Percentiles rank a stretch among this genome's conserved stretches.
phyloP scores from a whole-genome alignment of 2,113 vertebrate species.

The Percopsis transmontana region DNA sequence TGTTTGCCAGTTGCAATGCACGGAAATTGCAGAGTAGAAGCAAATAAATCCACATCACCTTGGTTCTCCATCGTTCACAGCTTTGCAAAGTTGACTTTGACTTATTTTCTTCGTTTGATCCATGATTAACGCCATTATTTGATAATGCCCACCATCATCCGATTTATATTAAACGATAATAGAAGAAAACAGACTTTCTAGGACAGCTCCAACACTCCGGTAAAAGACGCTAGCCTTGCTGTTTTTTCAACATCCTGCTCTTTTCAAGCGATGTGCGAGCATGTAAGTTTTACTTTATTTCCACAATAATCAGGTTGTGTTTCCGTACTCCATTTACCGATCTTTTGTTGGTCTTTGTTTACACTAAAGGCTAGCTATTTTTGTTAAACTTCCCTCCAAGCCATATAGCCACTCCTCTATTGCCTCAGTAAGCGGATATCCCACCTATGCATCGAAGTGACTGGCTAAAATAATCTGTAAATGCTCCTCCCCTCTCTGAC shows the following conservation, averaged over 20 bases:
- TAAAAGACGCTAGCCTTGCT: too few species aligned
- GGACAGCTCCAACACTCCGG: too few species aligned
- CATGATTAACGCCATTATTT: neutral
- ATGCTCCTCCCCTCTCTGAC: neutral
- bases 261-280: too few species aligned
- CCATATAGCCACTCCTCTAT: neutral
- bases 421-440: constrained; percentile 30
- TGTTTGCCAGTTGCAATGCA: too few species aligned
- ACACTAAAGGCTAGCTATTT: neutral
- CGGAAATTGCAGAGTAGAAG: neutral
- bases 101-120: neutral
- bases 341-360: neutral
- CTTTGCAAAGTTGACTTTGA: neutral
- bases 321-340: too few species aligned
- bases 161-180: neutral
- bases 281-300: too few species aligned
- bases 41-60: neutral
- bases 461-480: neutral
- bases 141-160: neutral
- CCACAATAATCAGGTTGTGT: too few species aligned
- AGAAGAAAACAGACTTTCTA: neutral
- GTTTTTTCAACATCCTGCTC: too few species aligned
- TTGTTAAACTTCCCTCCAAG: constrained; percentile 70
- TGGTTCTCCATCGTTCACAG: neutral
- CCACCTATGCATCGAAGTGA: constrained; percentile 18